Evolutionary conservation across 2,888 invertebrate species (phyloP), one percentile per base, ranked within the genome.

Genomic region (Theodoxus fluviatilis): DNA sequence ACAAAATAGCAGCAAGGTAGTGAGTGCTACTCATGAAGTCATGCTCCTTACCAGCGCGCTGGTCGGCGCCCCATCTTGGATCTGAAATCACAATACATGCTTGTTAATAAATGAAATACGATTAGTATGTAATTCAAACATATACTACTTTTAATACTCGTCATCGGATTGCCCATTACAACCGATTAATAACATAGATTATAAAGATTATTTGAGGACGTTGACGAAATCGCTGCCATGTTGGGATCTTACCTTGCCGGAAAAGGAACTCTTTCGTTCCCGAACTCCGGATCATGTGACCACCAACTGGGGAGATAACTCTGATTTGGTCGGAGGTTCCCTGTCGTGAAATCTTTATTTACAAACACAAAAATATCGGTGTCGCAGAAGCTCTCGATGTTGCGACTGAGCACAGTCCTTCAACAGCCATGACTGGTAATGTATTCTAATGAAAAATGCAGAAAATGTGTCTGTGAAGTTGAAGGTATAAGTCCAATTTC

Each of bases 51-150:
- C 96, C 96, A 98, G 91, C 98, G 94, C 84, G 98, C 98, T 89
- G 98, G 98, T 89, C 98, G 94, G 89, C 98, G 94, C 90, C 98
- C 98, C 98, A 98, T 98, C 87, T 91, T 92, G 67, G 76, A 76
- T 63, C 75, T 78, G 74, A 75, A 80, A 76, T 22, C 65, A 68
- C 71, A 52, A 70, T 18, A 71, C 47, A 49, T 22, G 43, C 38
- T 33, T 64, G 12, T n/a, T 38, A 3, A 61, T 15, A 31, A 61
- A 1, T 38, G 4, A 64, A 64, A 64, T n/a, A n/a, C n/a, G n/a
- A n/a, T n/a, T n/a, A n/a, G n/a, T n/a, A n/a, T n/a, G n/a, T n/a
- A n/a, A n/a, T n/a, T n/a, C n/a, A n/a, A n/a, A n/a, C n/a, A n/a
- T n/a, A n/a, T n/a, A n/a, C n/a, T n/a, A n/a, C n/a, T n/a, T n/a